Evolutionary conservation across 1,140 invertebrate genomes (phyloP).

Genomic region (Agrilus planipennis): DNA sequence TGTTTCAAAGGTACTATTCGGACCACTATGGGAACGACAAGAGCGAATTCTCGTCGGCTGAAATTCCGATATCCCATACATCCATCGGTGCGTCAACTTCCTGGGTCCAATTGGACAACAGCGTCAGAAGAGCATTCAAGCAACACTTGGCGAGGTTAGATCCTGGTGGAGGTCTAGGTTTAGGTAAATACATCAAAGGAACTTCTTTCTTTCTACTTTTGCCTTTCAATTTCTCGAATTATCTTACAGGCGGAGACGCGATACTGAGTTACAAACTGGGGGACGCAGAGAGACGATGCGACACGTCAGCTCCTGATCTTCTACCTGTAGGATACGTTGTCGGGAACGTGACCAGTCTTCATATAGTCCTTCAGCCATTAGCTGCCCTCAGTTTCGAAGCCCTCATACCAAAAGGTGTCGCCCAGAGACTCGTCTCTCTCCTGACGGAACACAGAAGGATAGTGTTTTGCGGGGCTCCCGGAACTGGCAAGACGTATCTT

Average conservation of each 20-base stretch:
- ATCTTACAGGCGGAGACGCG: conserved; percentile 49
- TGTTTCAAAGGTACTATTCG: conserved; percentile 32
- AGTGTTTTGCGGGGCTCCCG: conserved; percentile 91
- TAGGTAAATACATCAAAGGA: conserved; percentile 45
- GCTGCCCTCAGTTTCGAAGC: conserved; percentile 93
- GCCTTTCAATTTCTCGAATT: not conserved
- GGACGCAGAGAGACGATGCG: conserved; percentile 63
- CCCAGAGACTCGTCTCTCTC: conserved; percentile 69
- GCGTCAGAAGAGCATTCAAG: conserved; percentile 84
- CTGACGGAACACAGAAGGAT: conserved; percentile 85
- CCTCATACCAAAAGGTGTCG: conserved; percentile 89
- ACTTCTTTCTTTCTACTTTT: not conserved
- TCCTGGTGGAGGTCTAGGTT: conserved; percentile 78
- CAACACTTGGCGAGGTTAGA: conserved; percentile 90
- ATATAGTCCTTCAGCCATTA: conserved; percentile 75
- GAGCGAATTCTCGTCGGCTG: conserved; percentile 37
- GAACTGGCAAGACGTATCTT: conserved; percentile 93
- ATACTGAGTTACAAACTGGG: conserved; percentile 88
- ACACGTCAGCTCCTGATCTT: conserved; percentile 64
- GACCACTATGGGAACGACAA: conserved; percentile 43
- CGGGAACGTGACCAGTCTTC: conserved; percentile 67
- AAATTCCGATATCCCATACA: conserved; percentile 73
- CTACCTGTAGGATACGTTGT: conserved; percentile 89
- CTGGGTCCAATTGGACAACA: conserved; percentile 89
- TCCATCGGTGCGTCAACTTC: conserved; percentile 85